phyloP scores from a whole-genome alignment of 2,797 vertebrate genomes.

The Sciaenops ocellatus region DNA sequence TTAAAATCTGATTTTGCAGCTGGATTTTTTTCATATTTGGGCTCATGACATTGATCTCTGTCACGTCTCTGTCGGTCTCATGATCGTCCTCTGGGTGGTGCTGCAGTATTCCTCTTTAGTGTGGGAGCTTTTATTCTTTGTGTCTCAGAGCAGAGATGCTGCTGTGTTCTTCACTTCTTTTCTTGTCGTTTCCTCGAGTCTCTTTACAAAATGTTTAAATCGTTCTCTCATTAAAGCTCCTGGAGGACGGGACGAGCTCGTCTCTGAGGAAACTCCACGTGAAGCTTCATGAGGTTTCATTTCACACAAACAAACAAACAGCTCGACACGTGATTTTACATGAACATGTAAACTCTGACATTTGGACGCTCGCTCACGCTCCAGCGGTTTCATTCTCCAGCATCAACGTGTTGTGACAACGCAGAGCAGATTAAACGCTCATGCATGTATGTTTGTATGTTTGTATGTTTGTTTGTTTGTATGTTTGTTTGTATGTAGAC shows the following conservation, averaged over 20 bases:
- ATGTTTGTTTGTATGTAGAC: constrained; percentile 1
- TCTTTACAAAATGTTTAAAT: neutral
- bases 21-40: no score
- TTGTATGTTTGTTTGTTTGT: constrained; percentile 19
- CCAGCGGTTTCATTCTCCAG: constrained; percentile 50
- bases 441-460: constrained; percentile 20
- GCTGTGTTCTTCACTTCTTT: constrained; percentile 26
- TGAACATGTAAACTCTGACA: constrained; percentile 68
- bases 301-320: constrained; percentile 15
- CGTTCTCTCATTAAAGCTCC: neutral
- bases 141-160: neutral
- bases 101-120: constrained; percentile 32
- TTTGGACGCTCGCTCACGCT: constrained; percentile 47
- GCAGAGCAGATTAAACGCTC: constrained; percentile 71
- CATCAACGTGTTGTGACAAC: constrained; percentile 51
- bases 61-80: neutral
- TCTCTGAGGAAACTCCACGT: neutral
- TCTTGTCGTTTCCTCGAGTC: neutral
- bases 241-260: neutral
- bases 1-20: no score
- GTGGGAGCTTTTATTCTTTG: neutral
- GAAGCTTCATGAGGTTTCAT: neutral
- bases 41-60: neutral
- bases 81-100: constrained; percentile 48
- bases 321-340: constrained; percentile 53